Conservation (phyloP, 2,113 vertebrate genomes). For the Platysternon megacephalum region DNA sequence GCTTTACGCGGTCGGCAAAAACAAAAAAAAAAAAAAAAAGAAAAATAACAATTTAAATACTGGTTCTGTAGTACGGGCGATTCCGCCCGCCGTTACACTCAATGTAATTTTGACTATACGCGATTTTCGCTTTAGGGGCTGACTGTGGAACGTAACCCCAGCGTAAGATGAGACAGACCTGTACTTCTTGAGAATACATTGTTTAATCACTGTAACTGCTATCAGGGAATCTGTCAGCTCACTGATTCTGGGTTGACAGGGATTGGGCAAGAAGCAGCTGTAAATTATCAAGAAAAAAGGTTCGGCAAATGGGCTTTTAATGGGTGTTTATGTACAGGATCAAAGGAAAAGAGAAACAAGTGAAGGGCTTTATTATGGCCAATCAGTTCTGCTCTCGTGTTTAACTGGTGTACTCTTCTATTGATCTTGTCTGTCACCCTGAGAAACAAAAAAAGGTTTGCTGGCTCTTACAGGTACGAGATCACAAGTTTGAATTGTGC, state of each 20-base stretch:
- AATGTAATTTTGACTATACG: too few relatives aligned
- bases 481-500: neutral
- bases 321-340: neutral
- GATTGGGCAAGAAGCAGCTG: neutral
- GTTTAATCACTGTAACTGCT: fast-evolving
- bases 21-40: too few relatives aligned
- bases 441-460: neutral
- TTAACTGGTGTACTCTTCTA: neutral
- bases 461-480: neutral
- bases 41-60: too few relatives aligned
- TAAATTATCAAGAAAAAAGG: too few relatives aligned
- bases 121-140: too few relatives aligned
- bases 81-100: too few relatives aligned
- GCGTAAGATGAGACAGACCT: too few relatives aligned
- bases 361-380: neutral
- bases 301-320: neutral
- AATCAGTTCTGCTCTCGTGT: neutral
- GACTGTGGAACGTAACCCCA: too few relatives aligned
- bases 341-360: too few relatives aligned
- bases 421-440: neutral
- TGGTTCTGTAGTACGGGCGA: too few relatives aligned
- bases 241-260: neutral
- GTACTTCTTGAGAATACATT: neutral
- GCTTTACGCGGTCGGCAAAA: too few relatives aligned
- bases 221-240: fast-evolving